Percentiles rank a stretch among this genome's conserved stretches.
These are phyloP conservation scores for Drosophila erecta DNA, from an alignment of 1,140 invertebrate species.

Conservation along the genomic window DNA sequence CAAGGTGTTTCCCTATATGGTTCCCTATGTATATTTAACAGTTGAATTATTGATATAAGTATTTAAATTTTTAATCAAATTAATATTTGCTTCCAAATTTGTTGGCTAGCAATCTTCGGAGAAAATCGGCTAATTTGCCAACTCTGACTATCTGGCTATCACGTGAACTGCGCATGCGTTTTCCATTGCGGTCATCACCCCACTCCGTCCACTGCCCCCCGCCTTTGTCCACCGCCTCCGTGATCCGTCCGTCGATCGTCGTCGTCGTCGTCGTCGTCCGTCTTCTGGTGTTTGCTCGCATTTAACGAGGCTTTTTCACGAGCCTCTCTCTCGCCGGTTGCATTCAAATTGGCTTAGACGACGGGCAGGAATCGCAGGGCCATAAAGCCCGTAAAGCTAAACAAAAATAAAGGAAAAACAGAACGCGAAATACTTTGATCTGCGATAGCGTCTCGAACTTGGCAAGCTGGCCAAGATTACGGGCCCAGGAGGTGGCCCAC, in stretches of 20 bases:
- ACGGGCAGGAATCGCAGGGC: constrained; percentile 13
- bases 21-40: not conserved
- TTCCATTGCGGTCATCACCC: constrained; percentile 11
- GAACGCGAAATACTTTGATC: constrained; percentile 22
- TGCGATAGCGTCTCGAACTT: constrained; percentile 26
- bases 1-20: not conserved
- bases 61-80: not conserved
- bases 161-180: constrained; percentile 72
- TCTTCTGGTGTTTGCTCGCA: constrained; percentile 39
- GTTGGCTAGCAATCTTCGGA: not conserved
- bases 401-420: not conserved
- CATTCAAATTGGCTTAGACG: constrained; percentile 39
- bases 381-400: constrained; percentile 18
- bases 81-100: not conserved
- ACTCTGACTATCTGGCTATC: constrained; percentile 39
- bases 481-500: constrained; percentile 21
- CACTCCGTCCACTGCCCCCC: not conserved
- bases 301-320: constrained; percentile 54
- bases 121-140: constrained; percentile 6
- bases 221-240: not conserved
- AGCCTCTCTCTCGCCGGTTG: constrained; percentile 34
- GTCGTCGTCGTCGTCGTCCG: constrained; percentile 6
- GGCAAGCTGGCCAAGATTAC: constrained; percentile 29
- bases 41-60: not conserved
- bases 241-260: not conserved